Evolutionary conservation across 2,888 invertebrate genomes (phyloP).

Genomic region (Temnothorax ravouxi): DNA sequence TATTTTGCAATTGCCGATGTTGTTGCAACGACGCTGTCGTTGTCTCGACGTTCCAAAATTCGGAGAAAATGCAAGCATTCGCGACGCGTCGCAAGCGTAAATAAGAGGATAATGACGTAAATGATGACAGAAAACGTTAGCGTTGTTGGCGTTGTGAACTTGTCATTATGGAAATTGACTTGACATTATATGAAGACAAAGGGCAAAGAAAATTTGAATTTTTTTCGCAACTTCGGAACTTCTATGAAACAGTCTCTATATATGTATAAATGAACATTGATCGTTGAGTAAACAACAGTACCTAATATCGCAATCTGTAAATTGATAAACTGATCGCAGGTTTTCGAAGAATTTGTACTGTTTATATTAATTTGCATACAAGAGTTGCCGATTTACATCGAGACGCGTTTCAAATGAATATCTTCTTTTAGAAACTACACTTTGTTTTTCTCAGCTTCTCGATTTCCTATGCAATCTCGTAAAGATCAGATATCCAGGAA

Average conservation of each 20-base stretch:
- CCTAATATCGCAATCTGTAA: neutral
- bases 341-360: neutral
- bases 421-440: neutral
- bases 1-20: neutral
- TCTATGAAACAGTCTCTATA: neutral
- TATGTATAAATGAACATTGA: neutral
- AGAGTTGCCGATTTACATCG: slow-evolving; percentile 5
- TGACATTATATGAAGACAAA: neutral
- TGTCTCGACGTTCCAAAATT: neutral
- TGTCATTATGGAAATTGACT: neutral
- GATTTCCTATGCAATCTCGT: slow-evolving; percentile 4
- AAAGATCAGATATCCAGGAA: neutral
- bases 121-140: neutral
- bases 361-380: neutral
- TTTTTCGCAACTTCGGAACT: neutral
- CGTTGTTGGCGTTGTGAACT: neutral
- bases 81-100: neutral
- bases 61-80: neutral
- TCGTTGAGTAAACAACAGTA: neutral
- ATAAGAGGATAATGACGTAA: slow-evolving; percentile 5
- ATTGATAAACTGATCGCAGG: neutral
- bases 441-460: neutral
- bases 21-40: neutral
- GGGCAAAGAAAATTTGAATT: neutral
- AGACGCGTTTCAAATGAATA: neutral